Base-by-base conservation (phyloP, 2,797 vertebrate genomes). In the Argyrosomus regius region DNA sequence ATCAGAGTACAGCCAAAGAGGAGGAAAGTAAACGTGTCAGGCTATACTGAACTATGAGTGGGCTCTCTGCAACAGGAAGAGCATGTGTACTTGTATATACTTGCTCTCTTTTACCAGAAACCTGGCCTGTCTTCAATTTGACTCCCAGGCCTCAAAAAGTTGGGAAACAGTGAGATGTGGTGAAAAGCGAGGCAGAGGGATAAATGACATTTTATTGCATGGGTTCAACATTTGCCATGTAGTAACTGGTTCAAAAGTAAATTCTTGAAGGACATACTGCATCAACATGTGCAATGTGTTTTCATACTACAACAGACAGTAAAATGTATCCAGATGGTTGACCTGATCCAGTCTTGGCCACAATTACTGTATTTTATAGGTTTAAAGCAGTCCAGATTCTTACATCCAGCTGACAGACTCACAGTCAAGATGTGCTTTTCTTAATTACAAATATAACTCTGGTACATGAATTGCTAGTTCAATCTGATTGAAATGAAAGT, bases 51-150 rank as follows among this genome's bases (percentile, higher is more conserved):
- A 79, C 54, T 68, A 17, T 49, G 64, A 82, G 72, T 43, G 59
- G 72, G 61, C 83, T 85, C 50, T 80, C 13, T 1, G 73, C 62
- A 87, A 71, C 75, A 82, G 64, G 45, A 62, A 69, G 68, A 76
- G 28, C 39, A 22, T 63, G 16, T 61, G 53, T 31, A 50, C 18
- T 22, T 64, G 61, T 52, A 63, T 65, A n/a, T 75, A 67, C 59
- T 72, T 75, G 50, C 73, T 86, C 54, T 77, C 16, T 59, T 39
- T 39, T 9, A 39, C 61, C n/a, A 59, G 45, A 67, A 57, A 62
- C n/a, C 18, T 26, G 35, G 43, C 13, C 39, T 72, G 54, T 13
- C n/a, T 50, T 75, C 28, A 78, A 57, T 67, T 77, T 54, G 12
- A 61, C 72, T 72, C 45, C 52, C 41, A 75, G 48, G 53, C 31